Evolutionary conservation across 2,888 invertebrate species (phyloP), one percentile per base, ranked within the genome.

Genomic region (Thera britannica): DNA sequence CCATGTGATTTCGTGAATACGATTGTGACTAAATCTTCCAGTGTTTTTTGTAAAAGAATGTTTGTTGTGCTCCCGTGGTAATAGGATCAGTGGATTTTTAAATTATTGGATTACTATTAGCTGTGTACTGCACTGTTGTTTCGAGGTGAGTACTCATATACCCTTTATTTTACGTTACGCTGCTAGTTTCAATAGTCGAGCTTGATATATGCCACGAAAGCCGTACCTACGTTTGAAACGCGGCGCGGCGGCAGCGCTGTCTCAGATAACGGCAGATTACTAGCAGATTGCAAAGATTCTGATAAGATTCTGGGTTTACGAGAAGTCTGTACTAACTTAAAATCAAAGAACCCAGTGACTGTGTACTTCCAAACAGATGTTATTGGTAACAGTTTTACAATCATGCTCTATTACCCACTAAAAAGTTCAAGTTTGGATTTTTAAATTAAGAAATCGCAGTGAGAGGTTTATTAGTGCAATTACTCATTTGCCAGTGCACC

Each of bases 31-130:
- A 84, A 83, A 87, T 85, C 59, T 84, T 72, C 74, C 73, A 81
- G 88, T 92, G 90, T 85, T 82, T 76, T 86, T 82, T 72, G 72
- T 72, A 77, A 84, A 83, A 84, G 87, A 90, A 90, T 91, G 90
- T 90, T 92, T 89, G 86, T 91, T 89, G 93, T 93, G 92, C 85
- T 86, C 85, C 84, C 82, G 79, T 82, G 82, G 82, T 92, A 93
- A 90, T 92, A 91, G 88, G 92, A 92, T 92, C 87, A 89, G 90
- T 92, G 92, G 83, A 87, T 85, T 82, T 81, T 83, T 86, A 75
- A 84, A 85, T 84, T 93, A 92, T 93, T 93, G 92, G 93, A 92
- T 92, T 92, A 92, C 90, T 84, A 87, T 87, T 83, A 84, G 87
- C 87, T 89, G 89, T 87, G 23, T 85, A 84, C 84, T 85, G 85